Percentiles rank a stretch among this genome's conserved stretches.
These are phyloP conservation scores for Aphelinus atriplicis DNA, from an alignment of 1,140 invertebrate species.

Conservation along the genomic window DNA sequence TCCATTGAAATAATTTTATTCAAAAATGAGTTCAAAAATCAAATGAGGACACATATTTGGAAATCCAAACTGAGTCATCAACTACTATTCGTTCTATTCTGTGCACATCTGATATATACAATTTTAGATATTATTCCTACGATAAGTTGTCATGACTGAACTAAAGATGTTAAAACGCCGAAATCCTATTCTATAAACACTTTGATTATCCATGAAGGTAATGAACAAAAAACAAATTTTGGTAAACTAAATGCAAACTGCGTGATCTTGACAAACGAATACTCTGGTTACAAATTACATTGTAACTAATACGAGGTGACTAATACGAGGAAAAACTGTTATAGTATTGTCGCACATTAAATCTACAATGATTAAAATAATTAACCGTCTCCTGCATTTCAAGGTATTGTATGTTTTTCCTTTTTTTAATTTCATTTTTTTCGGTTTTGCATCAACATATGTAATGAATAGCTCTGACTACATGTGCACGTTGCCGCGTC, in stretches of 20 bases:
- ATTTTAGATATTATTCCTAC: too few relatives aligned
- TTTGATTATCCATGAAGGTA: not conserved
- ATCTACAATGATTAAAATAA: conserved; percentile 17
- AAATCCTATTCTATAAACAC: not conserved
- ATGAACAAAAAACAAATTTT: not conserved
- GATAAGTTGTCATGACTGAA: too few relatives aligned
- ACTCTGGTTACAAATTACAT: not conserved
- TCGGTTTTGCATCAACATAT: not conserved
- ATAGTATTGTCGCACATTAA: conserved; percentile 1
- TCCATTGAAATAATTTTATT: not conserved
- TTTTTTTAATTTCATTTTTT: not conserved
- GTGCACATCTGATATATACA: too few relatives aligned
- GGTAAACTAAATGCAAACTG: not conserved
- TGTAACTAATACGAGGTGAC: not conserved
- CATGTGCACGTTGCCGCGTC: not conserved
- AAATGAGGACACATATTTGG: too few relatives aligned
- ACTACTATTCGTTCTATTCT: too few relatives aligned
- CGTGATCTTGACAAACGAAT: not conserved
- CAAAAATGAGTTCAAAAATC: too few relatives aligned
- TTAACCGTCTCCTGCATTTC: conserved; percentile 8
- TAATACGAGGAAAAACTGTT: not conserved
- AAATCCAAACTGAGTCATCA: too few relatives aligned
- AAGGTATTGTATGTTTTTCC: conserved; percentile 15
- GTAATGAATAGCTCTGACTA: conserved; percentile 1
- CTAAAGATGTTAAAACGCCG: too few relatives aligned